Evolutionary conservation across 1,140 invertebrate genomes (phyloP), one percentile per base, ranked within the genome.

Genomic region (Heliconius melpomene): DNA sequence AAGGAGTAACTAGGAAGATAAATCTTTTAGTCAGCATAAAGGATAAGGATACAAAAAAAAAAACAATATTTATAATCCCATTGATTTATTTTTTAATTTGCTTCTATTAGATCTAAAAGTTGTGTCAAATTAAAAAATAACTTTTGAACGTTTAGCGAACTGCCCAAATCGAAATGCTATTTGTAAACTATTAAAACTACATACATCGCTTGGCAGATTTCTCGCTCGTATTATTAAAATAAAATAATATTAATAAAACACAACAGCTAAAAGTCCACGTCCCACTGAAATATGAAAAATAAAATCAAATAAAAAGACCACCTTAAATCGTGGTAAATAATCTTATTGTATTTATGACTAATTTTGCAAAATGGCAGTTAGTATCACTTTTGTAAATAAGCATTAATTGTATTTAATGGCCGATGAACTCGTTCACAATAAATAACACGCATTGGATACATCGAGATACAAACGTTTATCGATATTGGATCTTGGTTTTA

Each of bases 321-420:
- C 74, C 40, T 57, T 38, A 20, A 76, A n/a, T 72, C 3, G 79
- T 77, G 75, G 38, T 26, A 66, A n/a, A 66, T 52, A 66, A 66
- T 66, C 72, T 81, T 77, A 81, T 54, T 74, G 60, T 81, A 81
- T 54, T 76, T 74, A 80, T 57, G 46, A 78, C 79, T 77, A 81
- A 74, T 38, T 78, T 81, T 81, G 82, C 83, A 89, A 90, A 88
- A 90, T 89, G 88, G 89, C 89, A 90, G 89, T 90, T 89, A 86
- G 86, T 90, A 91, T 91, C 87, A 90, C 90, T 86, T 87, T 81
- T 75, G 79, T 81, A 82, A 85, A 80, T 82, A 87, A 89, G 86
- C 88, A 87, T 78, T 75, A 78, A 81, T 52, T 77, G 60, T 60
- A 66, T 78, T 80, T 20, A 74, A 75, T 81, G 72, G 72, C 75